Base-by-base conservation (phyloP, 2,797 vertebrate species). In the Tapera naevia region DNA sequence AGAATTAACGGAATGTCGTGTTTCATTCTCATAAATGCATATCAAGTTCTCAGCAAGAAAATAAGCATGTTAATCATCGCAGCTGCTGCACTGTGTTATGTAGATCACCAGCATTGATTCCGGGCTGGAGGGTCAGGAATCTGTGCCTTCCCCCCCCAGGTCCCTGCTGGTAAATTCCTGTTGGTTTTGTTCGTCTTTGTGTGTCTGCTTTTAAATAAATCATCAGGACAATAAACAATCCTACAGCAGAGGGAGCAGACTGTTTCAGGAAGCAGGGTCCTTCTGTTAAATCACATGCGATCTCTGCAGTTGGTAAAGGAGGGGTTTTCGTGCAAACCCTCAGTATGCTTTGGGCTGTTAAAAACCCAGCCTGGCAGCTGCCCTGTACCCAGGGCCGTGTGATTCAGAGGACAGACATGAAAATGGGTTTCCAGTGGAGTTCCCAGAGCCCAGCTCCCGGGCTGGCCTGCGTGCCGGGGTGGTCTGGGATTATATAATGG, bases 111-210 rank as follows among this genome's bases (percentile, higher is more conserved):
- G 79, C 93, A 87, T 65, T 65, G 83, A 89, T 96, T 91, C 72
- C 11, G 23, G 58, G 25, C 95, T 56, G 13, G 32, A 25, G 67
- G 94, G 76, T 96, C 82, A 5, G 88, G n/a, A n/a, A n/a, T n/a
- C n/a, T n/a, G n/a, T n/a, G n/a, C n/a, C n/a, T n/a, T n/a, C n/a
- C n/a, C n/a, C n/a, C n/a, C 95, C 75, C 32, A 71, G 91, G 89
- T 88, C 61, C 62, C 30, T 84, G 71, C 91, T 91, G 96, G 80
- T 96, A 94, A 94, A 97, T 97, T 96, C 89, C 65, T 95, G 95
- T 95, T 72, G 96, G 95, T 98, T 96, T 95, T 96, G 86, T 97
- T 95, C 92, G 94, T 96, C 97, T 97, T 95, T 96, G 92, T 97
- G 75, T 56, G 79, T 96, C 92, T 96, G 88, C 89, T 62, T 82